A percentile compares a stretch with the other conserved stretches of the same genome.
Conservation (phyloP, 2,113 vertebrate genomes). For the Chaetodon trifascialis region DNA sequence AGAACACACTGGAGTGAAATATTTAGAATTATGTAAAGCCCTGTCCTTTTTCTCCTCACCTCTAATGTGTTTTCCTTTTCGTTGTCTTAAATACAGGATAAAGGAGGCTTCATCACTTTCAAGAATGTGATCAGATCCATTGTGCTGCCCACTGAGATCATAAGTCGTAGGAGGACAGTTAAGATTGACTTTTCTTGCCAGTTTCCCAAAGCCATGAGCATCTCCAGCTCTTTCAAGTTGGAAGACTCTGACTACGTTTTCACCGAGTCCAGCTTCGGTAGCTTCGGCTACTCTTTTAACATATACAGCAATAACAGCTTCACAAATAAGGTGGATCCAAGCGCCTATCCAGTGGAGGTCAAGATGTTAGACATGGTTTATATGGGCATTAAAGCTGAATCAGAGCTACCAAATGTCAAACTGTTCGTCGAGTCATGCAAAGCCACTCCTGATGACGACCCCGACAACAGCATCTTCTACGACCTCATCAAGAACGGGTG, state of each 20-base stretch:
- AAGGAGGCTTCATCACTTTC: slow-evolving; percentile 78
- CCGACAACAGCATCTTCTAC: slow-evolving; percentile 72
- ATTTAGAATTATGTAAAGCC: too few species aligned
- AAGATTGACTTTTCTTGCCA: slow-evolving; percentile 80
- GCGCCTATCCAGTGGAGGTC: slow-evolving; percentile 78
- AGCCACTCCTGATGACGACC: slow-evolving; percentile 81
- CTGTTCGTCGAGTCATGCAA: slow-evolving; percentile 84
- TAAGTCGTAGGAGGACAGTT: slow-evolving; percentile 67
- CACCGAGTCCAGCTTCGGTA: slow-evolving; percentile 81
- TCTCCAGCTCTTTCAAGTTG: slow-evolving; percentile 73
- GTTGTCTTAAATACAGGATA: slow-evolving; percentile 68
- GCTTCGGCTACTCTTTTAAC: slow-evolving; percentile 81
- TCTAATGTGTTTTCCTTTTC: background rate
- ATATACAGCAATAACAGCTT: slow-evolving; percentile 72
- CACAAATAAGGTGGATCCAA: slow-evolving; percentile 34
- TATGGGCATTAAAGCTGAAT: slow-evolving; percentile 78
- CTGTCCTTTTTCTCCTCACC: too few species aligned
- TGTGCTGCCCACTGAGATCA: slow-evolving; percentile 49
- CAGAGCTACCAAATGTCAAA: slow-evolving; percentile 68
- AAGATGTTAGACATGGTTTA: slow-evolving; percentile 72
- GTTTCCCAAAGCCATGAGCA: slow-evolving; percentile 76
- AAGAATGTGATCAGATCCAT: slow-evolving; percentile 79
- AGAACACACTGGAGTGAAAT: too few species aligned
- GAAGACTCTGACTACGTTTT: slow-evolving; percentile 80
- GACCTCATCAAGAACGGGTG: slow-evolving; percentile 80